phyloP scores from a whole-genome alignment of 2,888 invertebrate species.

The Cremastinae sp. region DNA sequence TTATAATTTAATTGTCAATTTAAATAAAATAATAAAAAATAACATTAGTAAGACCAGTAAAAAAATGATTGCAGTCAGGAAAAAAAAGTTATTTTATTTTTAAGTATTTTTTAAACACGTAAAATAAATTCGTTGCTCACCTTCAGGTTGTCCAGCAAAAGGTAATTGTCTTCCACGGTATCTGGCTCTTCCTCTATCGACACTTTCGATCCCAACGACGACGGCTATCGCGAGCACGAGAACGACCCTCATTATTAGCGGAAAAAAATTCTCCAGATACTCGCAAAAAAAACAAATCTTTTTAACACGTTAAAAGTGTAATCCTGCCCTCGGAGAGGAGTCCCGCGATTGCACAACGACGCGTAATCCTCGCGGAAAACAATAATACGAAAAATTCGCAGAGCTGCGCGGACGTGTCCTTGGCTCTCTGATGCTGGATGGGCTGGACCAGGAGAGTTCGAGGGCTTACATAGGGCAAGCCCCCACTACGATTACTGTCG shows the following conservation, averaged over 20 bases:
- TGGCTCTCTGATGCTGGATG: slow-evolving; percentile 78
- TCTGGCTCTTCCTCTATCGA: slow-evolving; percentile 54
- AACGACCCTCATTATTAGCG: slow-evolving; percentile 64
- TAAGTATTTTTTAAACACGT: background rate
- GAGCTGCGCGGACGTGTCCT: slow-evolving; percentile 68
- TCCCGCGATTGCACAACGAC: slow-evolving; percentile 28
- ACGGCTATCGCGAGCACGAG: slow-evolving; percentile 63
- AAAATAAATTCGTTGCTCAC: slow-evolving; percentile 64
- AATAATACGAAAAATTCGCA: slow-evolving; percentile 27
- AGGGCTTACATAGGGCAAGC: slow-evolving; percentile 79
- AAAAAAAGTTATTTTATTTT: no score
- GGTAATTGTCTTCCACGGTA: slow-evolving; percentile 67
- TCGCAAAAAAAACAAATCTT: background rate
- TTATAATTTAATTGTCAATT: no score
- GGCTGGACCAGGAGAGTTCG: slow-evolving; percentile 77
- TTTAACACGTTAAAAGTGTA: background rate
- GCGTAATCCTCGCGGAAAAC: slow-evolving; percentile 51
- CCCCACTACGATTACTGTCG: slow-evolving; percentile 73
- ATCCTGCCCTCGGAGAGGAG: background rate
- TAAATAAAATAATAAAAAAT: no score
- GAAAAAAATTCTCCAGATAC: background rate
- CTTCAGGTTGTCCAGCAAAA: slow-evolving; percentile 68
- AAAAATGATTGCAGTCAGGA: no score
- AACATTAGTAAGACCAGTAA: no score
- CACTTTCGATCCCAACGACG: slow-evolving; percentile 64